These are phyloP conservation scores for Rallus limicola DNA, from an alignment of 2,113 vertebrate genomes.

Conservation along the genomic window DNA sequence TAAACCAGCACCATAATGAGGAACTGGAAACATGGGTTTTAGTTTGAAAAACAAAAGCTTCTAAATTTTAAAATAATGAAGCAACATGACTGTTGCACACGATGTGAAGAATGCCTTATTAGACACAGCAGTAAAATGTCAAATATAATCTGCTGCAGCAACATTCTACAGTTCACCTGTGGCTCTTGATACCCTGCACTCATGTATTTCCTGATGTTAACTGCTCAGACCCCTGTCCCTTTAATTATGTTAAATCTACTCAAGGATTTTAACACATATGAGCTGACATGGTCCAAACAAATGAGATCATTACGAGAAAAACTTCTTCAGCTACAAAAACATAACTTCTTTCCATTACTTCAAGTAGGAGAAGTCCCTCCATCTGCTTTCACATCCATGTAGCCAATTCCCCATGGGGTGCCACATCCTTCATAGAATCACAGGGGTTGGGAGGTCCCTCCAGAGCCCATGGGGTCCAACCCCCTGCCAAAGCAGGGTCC, in stretches of 20 bases:
- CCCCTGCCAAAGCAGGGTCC: too few relatives aligned
- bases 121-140: slow-evolving; percentile 47
- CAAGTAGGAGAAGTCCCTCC: neutral
- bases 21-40: neutral
- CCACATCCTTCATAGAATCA: neutral
- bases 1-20: slow-evolving; percentile 61
- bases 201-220: slow-evolving; percentile 36
- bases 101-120: neutral
- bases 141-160: slow-evolving; percentile 36
- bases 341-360: neutral
- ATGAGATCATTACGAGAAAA: neutral
- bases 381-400: fast-evolving
- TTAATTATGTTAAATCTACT: neutral
- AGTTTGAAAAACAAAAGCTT: slow-evolving; percentile 34
- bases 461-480: too few relatives aligned
- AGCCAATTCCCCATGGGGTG: neutral
- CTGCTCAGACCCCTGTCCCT: slow-evolving; percentile 31
- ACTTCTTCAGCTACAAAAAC: neutral
- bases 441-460: too few relatives aligned
- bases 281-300: neutral
- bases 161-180: slow-evolving; percentile 48
- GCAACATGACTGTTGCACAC: neutral
- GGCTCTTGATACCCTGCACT: slow-evolving; percentile 21
- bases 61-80: slow-evolving; percentile 52
- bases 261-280: neutral